A percentile compares a stretch with the other conserved stretches of the same genome.
Evolutionary conservation across 2,113 vertebrate species (phyloP).

Genomic region (Crotalus horridus): DNA sequence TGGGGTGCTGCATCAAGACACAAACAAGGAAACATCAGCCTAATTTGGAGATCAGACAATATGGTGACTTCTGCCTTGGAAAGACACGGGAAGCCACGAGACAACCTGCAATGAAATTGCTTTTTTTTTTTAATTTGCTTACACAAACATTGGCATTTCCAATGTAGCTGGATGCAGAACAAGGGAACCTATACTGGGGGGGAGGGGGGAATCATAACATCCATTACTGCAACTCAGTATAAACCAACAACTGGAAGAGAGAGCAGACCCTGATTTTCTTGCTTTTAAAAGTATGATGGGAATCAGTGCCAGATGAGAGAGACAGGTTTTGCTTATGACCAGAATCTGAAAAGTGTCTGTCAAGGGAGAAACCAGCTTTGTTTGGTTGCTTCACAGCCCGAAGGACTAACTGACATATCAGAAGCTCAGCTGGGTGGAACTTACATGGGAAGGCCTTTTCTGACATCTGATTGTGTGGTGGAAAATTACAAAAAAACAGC

Average conservation of each 20-base stretch:
- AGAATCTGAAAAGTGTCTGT: conserved; percentile 11
- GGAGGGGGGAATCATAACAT: background rate
- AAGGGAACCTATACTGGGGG: background rate
- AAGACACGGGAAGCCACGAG: background rate
- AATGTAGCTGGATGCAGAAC: background rate
- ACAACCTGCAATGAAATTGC: background rate
- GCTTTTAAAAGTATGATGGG: background rate
- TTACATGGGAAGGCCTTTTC: background rate
- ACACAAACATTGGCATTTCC: background rate
- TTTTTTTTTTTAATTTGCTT: background rate
- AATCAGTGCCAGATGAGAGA: conserved; percentile 6
- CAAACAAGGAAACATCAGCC: background rate
- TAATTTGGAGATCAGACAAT: background rate
- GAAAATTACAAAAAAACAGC: background rate
- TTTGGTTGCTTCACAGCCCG: conserved; percentile 11
- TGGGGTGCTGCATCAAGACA: background rate
- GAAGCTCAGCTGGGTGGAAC: background rate
- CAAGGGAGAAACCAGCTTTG: background rate
- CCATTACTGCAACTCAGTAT: background rate
- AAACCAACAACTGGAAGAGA: background rate
- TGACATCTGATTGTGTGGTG: background rate
- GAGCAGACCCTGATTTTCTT: background rate
- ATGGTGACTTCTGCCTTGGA: background rate
- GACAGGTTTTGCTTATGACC: conserved; percentile 20
- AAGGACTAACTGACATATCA: conserved; percentile 14